phyloP scores from a whole-genome alignment of 1,140 invertebrate species.

The Dendrolimus kikuchii region DNA sequence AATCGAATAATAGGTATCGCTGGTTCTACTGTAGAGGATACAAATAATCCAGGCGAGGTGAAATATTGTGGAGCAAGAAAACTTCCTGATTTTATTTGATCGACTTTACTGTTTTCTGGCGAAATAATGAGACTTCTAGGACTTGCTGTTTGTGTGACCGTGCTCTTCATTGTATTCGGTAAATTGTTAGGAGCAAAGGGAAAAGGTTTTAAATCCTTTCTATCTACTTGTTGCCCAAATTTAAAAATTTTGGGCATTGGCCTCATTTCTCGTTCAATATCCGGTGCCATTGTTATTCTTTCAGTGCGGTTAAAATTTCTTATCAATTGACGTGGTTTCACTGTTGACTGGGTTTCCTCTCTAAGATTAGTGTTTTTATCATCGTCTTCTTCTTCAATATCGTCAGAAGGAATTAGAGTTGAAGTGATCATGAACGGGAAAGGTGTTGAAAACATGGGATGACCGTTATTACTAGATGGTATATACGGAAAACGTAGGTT shows the following conservation, averaged over 20 bases:
- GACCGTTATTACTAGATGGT: slow-evolving; percentile 41
- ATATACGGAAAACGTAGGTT: slow-evolving; percentile 46
- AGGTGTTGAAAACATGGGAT: slow-evolving; percentile 36
- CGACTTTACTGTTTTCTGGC: slow-evolving; percentile 32
- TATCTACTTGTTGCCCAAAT: slow-evolving; percentile 37
- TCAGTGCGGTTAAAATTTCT: slow-evolving; percentile 25
- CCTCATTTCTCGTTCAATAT: slow-evolving; percentile 31
- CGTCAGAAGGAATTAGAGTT: slow-evolving; percentile 20
- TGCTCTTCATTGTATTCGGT: slow-evolving; percentile 16
- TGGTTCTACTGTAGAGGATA: slow-evolving; percentile 56
- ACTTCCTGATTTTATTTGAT: slow-evolving; percentile 42
- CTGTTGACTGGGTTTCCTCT: slow-evolving; percentile 14
- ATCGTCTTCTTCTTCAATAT: slow-evolving; percentile 32
- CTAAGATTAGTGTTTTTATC: slow-evolving; percentile 26
- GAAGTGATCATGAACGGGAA: slow-evolving; percentile 43
- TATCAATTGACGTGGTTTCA: slow-evolving; percentile 11
- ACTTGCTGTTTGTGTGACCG: slow-evolving; percentile 26
- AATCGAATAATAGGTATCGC: slow-evolving; percentile 64
- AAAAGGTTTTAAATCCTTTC: slow-evolving; percentile 33
- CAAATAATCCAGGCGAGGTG: slow-evolving; percentile 31
- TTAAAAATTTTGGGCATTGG: slow-evolving; percentile 24
- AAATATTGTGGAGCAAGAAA: slow-evolving; percentile 32
- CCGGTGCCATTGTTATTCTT: slow-evolving; percentile 15
- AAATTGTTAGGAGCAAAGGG: slow-evolving; percentile 14
- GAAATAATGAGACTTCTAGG: slow-evolving; percentile 46